Base-by-base conservation (phyloP, 2,888 invertebrate genomes). In the Caenorhabditis macrosperma region DNA sequence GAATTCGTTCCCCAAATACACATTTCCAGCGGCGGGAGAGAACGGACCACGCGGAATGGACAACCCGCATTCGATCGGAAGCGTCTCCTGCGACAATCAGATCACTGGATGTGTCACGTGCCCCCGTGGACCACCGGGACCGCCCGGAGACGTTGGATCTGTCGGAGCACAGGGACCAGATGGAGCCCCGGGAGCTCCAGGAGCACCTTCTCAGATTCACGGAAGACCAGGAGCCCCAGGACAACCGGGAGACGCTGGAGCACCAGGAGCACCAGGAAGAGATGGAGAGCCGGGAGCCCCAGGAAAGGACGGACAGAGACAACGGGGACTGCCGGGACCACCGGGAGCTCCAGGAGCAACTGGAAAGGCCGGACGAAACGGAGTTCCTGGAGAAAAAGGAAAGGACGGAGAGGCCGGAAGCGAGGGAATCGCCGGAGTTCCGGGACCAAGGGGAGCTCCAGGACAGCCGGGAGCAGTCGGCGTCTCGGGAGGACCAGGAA, bases 1-100 rank as follows among this genome's bases (percentile, higher is more conserved):
- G 30, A 15, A 24, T 46, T 20, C 15, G 1, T 26, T 26, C n/a
- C 28, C 20, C 33, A 54, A 38, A 17, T 24, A 12, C 10, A 12
- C 2, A 1, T 54, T 33, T 82, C 54, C 57, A 83, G 79, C 64
- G 7, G 66, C 82, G 33, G 84, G 84, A 50, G 63, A 81, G 2
- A 41, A 59, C 1, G 85, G 85, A 17, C 81, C 82, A 30, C 69
- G 75, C 17, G 85, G 85, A 68, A 71, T 82, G 69, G 82, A 85
- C 64, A 79, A 78, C 50, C 76, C 76, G 4, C 54, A 81, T 28
- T 48, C 61, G 1, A 3, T 57, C 20, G 30, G 38, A 20, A 41
- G 44, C 26, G 24, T 75, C 1, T 48, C 69, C 0, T 80, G 80
- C 17, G 78, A 79, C 60, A 52, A 48, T 28, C 61, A 59, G 26